Evolutionary conservation across 2,888 invertebrate species (phyloP).

Genomic region (Homarus gammarus): DNA sequence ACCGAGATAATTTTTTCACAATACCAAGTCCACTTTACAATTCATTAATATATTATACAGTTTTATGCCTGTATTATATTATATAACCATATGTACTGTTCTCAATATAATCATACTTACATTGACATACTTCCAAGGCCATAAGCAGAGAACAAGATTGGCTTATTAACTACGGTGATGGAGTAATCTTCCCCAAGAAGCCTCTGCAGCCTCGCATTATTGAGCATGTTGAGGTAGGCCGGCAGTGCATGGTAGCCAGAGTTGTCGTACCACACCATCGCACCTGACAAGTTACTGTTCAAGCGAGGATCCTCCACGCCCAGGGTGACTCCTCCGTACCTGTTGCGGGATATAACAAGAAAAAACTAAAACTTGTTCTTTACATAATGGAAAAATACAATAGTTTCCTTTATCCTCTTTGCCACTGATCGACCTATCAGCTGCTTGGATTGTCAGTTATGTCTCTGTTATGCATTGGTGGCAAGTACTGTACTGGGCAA

Average conservation of each 20-base stretch:
- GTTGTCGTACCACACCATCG: constrained; percentile 78
- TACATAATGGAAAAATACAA: too few species aligned
- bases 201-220: constrained; percentile 77
- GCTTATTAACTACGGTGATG: constrained; percentile 79
- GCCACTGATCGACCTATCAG: too few species aligned
- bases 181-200: constrained; percentile 77
- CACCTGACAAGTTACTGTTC: background rate
- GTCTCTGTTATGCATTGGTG: too few species aligned
- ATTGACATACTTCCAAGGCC: constrained; percentile 78
- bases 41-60: too few species aligned
- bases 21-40: too few species aligned
- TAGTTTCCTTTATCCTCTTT: too few species aligned
- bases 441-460: too few species aligned
- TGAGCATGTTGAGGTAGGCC: constrained; percentile 77
- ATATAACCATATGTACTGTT: too few species aligned
- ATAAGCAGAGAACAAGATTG: constrained; percentile 78
- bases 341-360: background rate
- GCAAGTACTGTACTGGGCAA: too few species aligned
- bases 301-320: constrained; percentile 50
- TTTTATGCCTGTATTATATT: too few species aligned
- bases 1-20: background rate
- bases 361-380: background rate
- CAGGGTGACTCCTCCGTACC: constrained; percentile 45
- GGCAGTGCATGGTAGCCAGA: constrained; percentile 78
- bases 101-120: constrained; percentile 77